Evolutionary conservation across 1,140 invertebrate genomes (phyloP).

Genomic region (Scaptomyza hsui): DNA sequence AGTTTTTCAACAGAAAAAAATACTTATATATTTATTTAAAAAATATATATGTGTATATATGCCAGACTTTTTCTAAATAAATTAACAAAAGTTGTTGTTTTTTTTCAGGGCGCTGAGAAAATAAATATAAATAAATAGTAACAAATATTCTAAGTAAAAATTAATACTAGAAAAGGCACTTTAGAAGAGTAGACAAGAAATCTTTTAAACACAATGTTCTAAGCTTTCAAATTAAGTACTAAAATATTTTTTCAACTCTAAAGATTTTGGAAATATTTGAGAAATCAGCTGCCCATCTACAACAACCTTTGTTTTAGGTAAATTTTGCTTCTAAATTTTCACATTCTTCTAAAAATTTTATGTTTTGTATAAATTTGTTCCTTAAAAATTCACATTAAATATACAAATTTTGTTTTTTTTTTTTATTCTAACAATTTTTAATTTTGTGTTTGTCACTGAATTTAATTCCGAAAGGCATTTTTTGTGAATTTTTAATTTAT

Average conservation of each 20-base stretch:
- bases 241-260: neutral
- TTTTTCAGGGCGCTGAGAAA: slow-evolving; percentile 4
- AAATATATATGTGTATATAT: slow-evolving; percentile 37
- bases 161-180: slow-evolving; percentile 79
- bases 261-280: neutral
- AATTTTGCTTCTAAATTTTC: slow-evolving; percentile 62
- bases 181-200: slow-evolving; percentile 51
- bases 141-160: slow-evolving; percentile 41
- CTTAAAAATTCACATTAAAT: slow-evolving; percentile 61
- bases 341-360: slow-evolving; percentile 73
- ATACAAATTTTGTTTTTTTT: slow-evolving; percentile 42
- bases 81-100: slow-evolving; percentile 52
- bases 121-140: slow-evolving; percentile 13
- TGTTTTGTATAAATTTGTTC: slow-evolving; percentile 11
- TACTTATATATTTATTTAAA: slow-evolving; percentile 31
- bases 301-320: slow-evolving; percentile 64
- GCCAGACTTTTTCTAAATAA: slow-evolving; percentile 59
- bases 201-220: neutral
- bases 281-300: slow-evolving; percentile 16
- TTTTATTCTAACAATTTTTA: slow-evolving; percentile 36
- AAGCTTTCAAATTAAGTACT: neutral
- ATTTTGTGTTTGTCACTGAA: slow-evolving; percentile 69
- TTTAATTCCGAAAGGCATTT: slow-evolving; percentile 84
- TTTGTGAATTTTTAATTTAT: slow-evolving; percentile 66
- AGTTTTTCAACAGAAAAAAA: slow-evolving; percentile 33